These are phyloP conservation scores for Tenualosa ilisha DNA, from an alignment of 2,797 vertebrate species.

Conservation along the genomic window DNA sequence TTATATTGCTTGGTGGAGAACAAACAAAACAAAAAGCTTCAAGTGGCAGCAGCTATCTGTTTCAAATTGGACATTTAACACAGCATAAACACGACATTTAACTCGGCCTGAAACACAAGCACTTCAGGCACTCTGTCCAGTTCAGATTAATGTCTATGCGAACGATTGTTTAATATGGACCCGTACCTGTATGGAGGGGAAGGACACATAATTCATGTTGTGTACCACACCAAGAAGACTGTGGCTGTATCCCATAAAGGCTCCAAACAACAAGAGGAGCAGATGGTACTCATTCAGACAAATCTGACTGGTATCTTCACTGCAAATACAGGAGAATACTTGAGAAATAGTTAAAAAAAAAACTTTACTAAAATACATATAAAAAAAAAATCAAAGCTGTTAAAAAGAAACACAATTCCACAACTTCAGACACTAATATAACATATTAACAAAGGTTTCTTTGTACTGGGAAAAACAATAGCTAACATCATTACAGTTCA, in stretches of 20 bases:
- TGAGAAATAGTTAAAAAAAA: background rate
- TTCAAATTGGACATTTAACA: background rate
- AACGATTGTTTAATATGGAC: background rate
- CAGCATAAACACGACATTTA: background rate
- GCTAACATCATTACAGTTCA: background rate
- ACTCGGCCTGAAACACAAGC: conserved; percentile 5
- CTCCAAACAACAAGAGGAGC: conserved; percentile 86
- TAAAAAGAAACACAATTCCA: background rate
- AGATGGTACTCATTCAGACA: conserved; percentile 93
- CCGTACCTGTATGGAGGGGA: conserved; percentile 89
- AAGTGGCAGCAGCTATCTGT: background rate
- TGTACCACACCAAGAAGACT: conserved; percentile 88
- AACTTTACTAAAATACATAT: background rate
- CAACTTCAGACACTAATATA: no score
- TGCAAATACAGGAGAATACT: conserved; percentile 29
- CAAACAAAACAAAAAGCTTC: conserved; percentile 37
- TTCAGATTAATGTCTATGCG: background rate
- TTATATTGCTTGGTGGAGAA: conserved; percentile 86
- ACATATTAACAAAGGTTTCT: no score
- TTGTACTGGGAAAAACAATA: background rate
- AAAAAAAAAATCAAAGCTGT: background rate
- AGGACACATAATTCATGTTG: conserved; percentile 92
- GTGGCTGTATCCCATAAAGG: conserved; percentile 89
- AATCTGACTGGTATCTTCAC: conserved; percentile 50
- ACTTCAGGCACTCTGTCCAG: background rate